A percentile compares a stretch with the other conserved stretches of the same genome.
phyloP scores from a whole-genome alignment of 2,113 vertebrate species.

The Thinocorus orbignyianus region DNA sequence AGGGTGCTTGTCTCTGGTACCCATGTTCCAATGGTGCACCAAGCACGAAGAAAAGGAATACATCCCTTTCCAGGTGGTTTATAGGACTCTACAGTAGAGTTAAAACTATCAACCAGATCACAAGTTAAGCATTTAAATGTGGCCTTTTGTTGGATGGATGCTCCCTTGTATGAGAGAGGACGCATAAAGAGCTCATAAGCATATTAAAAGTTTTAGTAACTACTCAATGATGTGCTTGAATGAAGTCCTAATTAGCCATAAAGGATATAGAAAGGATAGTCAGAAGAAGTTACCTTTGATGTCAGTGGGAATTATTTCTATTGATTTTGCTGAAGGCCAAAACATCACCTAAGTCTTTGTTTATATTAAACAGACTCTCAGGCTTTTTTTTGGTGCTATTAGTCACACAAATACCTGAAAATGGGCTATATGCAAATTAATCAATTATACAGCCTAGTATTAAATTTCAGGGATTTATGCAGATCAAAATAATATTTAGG shows the following conservation, averaged over 20 bases:
- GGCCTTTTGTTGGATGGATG: neutral
- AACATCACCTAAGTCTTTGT: neutral
- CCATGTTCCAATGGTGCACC: neutral
- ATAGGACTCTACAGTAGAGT: neutral
- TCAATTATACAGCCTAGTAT: neutral
- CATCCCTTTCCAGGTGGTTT: neutral
- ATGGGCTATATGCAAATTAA: neutral
- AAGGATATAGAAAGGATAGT: neutral
- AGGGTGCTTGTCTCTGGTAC: neutral
- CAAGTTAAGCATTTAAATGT: neutral
- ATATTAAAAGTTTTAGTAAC: neutral
- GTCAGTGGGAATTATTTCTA: neutral
- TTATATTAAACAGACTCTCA: neutral
- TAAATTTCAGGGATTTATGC: neutral
- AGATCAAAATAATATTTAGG: neutral
- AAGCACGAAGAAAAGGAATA: neutral
- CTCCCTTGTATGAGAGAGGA: neutral
- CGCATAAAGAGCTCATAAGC: neutral
- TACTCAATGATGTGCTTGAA: neutral
- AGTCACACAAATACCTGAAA: neutral
- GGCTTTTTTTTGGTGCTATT: neutral
- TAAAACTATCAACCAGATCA: neutral
- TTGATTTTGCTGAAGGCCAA: neutral
- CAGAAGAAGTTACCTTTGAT: neutral
- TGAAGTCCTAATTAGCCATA: neutral